Base-by-base conservation (phyloP, 1,140 invertebrate species). In the Neodiprion fabricii region DNA sequence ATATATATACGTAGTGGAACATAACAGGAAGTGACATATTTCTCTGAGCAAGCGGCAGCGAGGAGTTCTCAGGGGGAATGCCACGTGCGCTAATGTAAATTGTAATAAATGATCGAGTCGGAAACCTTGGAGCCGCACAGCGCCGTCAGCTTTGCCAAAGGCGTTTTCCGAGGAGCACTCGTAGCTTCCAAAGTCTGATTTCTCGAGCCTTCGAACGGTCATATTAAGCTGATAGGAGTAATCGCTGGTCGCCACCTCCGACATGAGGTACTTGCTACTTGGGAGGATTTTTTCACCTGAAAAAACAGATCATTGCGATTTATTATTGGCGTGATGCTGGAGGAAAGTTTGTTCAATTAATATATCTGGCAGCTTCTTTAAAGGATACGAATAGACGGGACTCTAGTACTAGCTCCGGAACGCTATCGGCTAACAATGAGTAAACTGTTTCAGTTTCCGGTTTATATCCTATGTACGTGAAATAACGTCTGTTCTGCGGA, bases 151-250 rank as follows among this genome's bases (percentile, higher is more conserved):
- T 85, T 93, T 94, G 1, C 94, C 94, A 23, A 94, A 86, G 28
- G 93, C 91, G 84, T 95, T 95, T 69, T 92, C 92, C 53, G 93
- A 93, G 14, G 91, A 90, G 79, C 94, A 95, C 53, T 91, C 90
- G 84, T 95, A 95, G 61, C 90, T 91, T 4, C 94, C 94, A 80
- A 93, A 95, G 84, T 95, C 94, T 66, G 88, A 87, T 76, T 91
- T 91, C 77, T 92, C 91, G 48, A 96, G 85, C 73, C 91, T 91
- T 79, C 90, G 91, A 83, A 96, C 93, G 70, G 93, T 95, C 75
- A 96, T 87, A 85, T 94, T 95, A 90, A 96, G 93, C 81, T 92
- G 90, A 79, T 93, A 89, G 65, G 93, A 92, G 82, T 94, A 95
- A 74, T 92, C 91, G 83, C 93, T 94, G 75, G 93, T 84, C 73